Evolutionary conservation across 2,888 invertebrate species (phyloP).

Genomic region (Tetanocera ferruginea): DNA sequence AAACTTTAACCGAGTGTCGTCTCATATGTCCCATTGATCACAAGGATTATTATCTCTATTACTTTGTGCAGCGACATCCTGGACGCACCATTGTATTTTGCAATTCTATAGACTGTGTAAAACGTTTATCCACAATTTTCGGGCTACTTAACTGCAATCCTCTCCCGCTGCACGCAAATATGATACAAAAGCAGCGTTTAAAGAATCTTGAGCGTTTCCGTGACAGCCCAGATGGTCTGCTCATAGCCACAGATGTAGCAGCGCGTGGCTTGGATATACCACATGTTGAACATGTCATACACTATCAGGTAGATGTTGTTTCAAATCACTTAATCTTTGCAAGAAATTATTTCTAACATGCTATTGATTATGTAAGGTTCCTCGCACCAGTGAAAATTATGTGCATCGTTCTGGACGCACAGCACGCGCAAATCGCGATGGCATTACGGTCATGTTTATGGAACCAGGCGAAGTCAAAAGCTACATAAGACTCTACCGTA

Average conservation of each 20-base stretch:
- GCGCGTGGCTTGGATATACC: constrained; percentile 97
- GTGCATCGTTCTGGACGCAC: constrained; percentile 97
- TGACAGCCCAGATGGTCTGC: constrained; percentile 78
- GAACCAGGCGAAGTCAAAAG: constrained; percentile 87
- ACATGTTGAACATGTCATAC: constrained; percentile 92
- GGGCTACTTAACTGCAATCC: constrained; percentile 80
- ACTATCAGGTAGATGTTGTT: constrained; percentile 78
- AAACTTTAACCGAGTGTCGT: constrained; percentile 85
- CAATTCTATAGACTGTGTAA: constrained; percentile 94
- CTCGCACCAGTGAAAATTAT: constrained; percentile 95
- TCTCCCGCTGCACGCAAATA: constrained; percentile 85
- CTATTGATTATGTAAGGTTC: constrained; percentile 73
- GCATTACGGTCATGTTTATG: constrained; percentile 91
- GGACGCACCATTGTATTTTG: constrained; percentile 95
- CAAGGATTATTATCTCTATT: constrained; percentile 94
- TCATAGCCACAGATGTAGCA: constrained; percentile 97
- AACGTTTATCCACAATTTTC: constrained; percentile 80
- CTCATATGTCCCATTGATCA: constrained; percentile 83
- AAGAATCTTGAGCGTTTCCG: constrained; percentile 93
- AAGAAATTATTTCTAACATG: no score
- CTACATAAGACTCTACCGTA: constrained; percentile 85
- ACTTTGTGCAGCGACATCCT: constrained; percentile 86
- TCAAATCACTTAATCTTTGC: no score
- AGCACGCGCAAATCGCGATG: constrained; percentile 89
- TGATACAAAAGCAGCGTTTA: constrained; percentile 94